These are phyloP conservation scores for Nezara viridula DNA, from an alignment of 2,888 invertebrate genomes.

Conservation along the genomic window DNA sequence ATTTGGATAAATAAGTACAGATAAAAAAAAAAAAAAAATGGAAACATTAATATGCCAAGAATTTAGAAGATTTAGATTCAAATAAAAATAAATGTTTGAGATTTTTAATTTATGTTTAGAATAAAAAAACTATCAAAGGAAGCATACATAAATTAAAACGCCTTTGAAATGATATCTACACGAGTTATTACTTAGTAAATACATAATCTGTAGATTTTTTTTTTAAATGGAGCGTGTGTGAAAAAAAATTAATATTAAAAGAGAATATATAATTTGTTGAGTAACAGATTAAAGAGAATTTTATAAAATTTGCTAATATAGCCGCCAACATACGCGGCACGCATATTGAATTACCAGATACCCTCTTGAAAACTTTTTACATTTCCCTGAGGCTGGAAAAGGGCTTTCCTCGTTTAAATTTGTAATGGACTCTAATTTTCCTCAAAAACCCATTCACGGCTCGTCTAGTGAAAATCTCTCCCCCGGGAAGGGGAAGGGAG, in stretches of 20 bases:
- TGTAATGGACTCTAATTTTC: slow-evolving; percentile 49
- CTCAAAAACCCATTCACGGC: slow-evolving; percentile 27
- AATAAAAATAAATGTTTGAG: too few species aligned
- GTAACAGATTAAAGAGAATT: slow-evolving; percentile 1
- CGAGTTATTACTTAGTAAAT: too few species aligned
- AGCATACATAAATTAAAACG: too few species aligned
- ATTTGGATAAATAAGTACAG: too few species aligned
- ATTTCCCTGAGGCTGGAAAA: slow-evolving; percentile 28
- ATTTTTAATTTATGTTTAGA: too few species aligned
- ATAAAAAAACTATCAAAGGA: too few species aligned
- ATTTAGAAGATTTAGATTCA: too few species aligned
- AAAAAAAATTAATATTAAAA: background rate
- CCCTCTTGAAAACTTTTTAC: slow-evolving; percentile 27
- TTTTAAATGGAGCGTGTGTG: background rate
- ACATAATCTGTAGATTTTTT: background rate
- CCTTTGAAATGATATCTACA: too few species aligned
- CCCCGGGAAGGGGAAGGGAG: background rate
- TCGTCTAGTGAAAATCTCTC: slow-evolving; percentile 37
- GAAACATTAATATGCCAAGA: too few species aligned
- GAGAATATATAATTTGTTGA: slow-evolving; percentile 1
- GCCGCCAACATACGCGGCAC: background rate
- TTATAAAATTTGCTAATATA: slow-evolving; percentile 24
- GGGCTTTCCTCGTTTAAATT: slow-evolving; percentile 40
- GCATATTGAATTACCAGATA: slow-evolving; percentile 21
- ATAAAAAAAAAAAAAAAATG: too few species aligned